Conservation (phyloP, 1,140 invertebrate species). For the Halictus rubicundus region DNA sequence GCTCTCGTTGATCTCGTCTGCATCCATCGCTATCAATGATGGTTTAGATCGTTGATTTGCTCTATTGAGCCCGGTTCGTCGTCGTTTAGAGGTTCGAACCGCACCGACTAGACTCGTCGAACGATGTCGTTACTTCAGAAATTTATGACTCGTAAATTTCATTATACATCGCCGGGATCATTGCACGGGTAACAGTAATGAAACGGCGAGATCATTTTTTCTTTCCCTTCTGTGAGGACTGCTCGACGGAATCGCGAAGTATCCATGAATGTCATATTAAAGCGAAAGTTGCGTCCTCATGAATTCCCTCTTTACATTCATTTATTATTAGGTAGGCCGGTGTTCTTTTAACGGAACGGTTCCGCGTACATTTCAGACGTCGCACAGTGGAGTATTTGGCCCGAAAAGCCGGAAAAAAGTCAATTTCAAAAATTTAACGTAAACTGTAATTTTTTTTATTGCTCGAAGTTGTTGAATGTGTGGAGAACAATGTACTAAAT, state of each 20-base stretch:
- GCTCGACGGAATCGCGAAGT: background rate
- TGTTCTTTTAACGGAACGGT: background rate
- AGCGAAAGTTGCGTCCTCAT: background rate
- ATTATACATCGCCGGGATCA: background rate
- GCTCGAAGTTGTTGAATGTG: too few relatives aligned
- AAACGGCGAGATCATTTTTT: background rate
- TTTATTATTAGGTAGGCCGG: background rate
- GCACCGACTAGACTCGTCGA: background rate
- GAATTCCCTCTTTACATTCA: background rate
- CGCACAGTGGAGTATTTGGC: too few relatives aligned
- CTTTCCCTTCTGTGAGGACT: background rate
- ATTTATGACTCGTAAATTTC: conserved; percentile 27
- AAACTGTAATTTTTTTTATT: too few relatives aligned
- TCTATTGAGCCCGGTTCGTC: conserved; percentile 1
- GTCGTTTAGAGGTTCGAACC: background rate
- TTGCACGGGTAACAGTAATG: background rate
- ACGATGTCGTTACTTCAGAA: background rate
- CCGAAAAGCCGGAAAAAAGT: too few relatives aligned
- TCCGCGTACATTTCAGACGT: too few relatives aligned
- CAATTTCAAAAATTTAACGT: too few relatives aligned
- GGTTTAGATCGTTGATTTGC: background rate
- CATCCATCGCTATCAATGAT: background rate
- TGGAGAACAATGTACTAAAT: too few relatives aligned
- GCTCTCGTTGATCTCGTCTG: background rate
- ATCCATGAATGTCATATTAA: background rate